These are phyloP conservation scores for Ictalurus furcatus DNA, from an alignment of 2,113 vertebrate genomes.

Conservation along the genomic window DNA sequence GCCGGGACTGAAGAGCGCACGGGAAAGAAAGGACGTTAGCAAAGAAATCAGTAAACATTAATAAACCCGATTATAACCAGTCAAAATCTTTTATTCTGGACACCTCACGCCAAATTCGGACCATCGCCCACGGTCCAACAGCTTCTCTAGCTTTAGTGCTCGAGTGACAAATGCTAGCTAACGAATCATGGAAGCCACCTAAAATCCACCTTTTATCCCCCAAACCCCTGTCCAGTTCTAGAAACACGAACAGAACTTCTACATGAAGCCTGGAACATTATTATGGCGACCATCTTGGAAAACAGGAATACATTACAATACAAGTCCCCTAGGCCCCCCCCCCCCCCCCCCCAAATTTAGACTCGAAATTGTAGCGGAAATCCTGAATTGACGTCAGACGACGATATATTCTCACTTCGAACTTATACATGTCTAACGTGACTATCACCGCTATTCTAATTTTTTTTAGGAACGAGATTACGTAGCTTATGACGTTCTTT, in stretches of 20 bases:
- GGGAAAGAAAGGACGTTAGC: background rate
- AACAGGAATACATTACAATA: background rate
- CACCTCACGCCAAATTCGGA: background rate
- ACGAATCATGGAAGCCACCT: background rate
- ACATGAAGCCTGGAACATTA: background rate
- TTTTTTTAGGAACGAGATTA: background rate
- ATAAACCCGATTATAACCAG: background rate
- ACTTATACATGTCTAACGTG: background rate
- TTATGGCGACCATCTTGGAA: background rate
- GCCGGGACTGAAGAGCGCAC: constrained; percentile 79
- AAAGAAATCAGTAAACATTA: background rate
- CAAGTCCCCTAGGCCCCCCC: background rate
- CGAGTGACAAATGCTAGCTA: background rate
- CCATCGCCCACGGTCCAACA: background rate
- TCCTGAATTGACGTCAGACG: background rate
- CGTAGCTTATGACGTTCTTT: background rate
- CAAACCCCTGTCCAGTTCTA: background rate
- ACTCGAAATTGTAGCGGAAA: background rate
- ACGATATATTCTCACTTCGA: background rate
- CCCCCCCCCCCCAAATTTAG: background rate
- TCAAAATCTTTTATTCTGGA: background rate
- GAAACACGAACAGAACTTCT: background rate
- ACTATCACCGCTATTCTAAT: background rate
- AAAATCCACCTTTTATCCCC: background rate
- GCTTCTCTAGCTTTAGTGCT: background rate